Evolutionary conservation across 2,888 invertebrate genomes (phyloP), one percentile per base, ranked within the genome.

Genomic region (Thecophora atra): DNA sequence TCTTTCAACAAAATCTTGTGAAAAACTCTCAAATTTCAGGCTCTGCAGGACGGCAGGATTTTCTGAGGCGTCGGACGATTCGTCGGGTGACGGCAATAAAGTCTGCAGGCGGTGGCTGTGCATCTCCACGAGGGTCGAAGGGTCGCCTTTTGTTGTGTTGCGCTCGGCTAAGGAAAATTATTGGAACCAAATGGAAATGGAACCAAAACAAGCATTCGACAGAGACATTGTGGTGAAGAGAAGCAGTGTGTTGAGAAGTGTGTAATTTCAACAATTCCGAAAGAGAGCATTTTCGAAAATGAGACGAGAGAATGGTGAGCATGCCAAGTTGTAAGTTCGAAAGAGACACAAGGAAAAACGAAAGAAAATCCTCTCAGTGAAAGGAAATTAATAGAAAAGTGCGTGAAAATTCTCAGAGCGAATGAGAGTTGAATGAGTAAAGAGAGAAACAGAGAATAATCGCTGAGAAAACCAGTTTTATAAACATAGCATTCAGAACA

Each of bases 11-110:
- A 58, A 58, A 24, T 24, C 15, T 24, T 26, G 58, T 24, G 26
- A 13, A 24, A 26, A 26, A 21, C 15, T 58, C 28, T 64, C 47
- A 60, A 69, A 47, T 28, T 69, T 62, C 30, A 28, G 52, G 28
- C 54, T 19, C 67, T 30, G 67, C 67, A 54, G 67, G 67, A 28
- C 44, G 44, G 24, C 30, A 37, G 17, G 30, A 51, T 8, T 8
- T 15, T 24, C 11, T 60, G 30, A 28, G 26, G 17, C n/a, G 13
- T n/a, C 65, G n/a, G 11, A n/a, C 21, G n/a, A 28, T 58, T 58
- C 44, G 60, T 28, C 60, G 69, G 69, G 69, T 69, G 69, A 69
- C 69, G 60, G 60, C 44, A 69, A 69, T 44, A 42, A n/a, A n/a
- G n/a, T 69, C 30, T 19, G 11, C 47, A 64, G 44, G 24, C n/a